Evolutionary conservation across 2,797 vertebrate species (phyloP).

Genomic region (Sciurus carolinensis): DNA sequence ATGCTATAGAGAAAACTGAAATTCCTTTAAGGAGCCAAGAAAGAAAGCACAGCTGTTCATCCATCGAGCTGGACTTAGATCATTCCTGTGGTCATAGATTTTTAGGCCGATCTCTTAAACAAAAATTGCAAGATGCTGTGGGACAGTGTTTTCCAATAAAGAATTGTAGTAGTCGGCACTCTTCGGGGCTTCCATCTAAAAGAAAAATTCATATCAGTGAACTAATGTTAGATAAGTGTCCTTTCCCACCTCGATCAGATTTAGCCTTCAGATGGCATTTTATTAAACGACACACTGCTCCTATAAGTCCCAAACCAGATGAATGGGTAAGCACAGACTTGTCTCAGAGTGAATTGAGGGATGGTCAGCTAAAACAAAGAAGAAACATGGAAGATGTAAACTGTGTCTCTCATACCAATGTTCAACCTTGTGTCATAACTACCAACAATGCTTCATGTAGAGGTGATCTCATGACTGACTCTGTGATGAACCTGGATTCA

Average conservation of each 20-base stretch:
- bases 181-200: conserved; percentile 94
- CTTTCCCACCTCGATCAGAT: conserved; percentile 96
- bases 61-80: conserved; percentile 93
- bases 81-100: conserved; percentile 93
- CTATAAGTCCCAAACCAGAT: conserved; percentile 87
- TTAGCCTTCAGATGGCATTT: conserved; percentile 97
- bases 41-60: conserved; percentile 94
- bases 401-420: conserved; percentile 80
- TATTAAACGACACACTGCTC: conserved; percentile 94
- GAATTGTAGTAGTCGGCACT: conserved; percentile 92
- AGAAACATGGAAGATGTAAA: conserved; percentile 77
- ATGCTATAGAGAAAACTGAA: conserved; percentile 85
- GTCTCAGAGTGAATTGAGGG: conserved; percentile 88
- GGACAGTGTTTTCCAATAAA: conserved; percentile 97
- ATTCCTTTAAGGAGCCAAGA: conserved; percentile 92
- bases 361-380: conserved; percentile 81
- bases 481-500: conserved; percentile 79
- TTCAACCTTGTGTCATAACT: conserved; percentile 83
- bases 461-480: conserved; percentile 79
- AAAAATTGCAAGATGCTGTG: conserved; percentile 97
- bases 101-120: conserved; percentile 94
- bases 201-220: conserved; percentile 98
- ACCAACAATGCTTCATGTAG: conserved; percentile 79
- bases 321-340: conserved; percentile 89
- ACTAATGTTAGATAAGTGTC: conserved; percentile 97